These are phyloP conservation scores for Tolypeutes matacus DNA, from an alignment of 2,797 vertebrate species.

Conservation along the genomic window DNA sequence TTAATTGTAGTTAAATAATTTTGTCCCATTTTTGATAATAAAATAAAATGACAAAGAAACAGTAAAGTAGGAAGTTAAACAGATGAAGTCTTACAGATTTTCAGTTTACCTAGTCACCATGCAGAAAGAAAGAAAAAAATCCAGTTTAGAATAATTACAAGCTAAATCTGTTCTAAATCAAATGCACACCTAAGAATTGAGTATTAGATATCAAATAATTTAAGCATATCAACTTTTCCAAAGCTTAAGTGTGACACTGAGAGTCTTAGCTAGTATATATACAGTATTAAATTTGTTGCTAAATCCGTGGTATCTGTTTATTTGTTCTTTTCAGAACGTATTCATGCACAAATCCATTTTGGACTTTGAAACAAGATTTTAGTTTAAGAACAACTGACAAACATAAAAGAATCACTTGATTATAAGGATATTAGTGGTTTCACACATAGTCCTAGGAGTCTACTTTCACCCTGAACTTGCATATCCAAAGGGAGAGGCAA, in stretches of 20 bases:
- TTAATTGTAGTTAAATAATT: slow-evolving; percentile 12
- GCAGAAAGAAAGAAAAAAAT: slow-evolving; percentile 19
- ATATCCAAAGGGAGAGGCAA: slow-evolving; percentile 74
- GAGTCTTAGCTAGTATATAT: not conserved
- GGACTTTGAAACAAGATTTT: slow-evolving; percentile 61
- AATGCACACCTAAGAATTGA: not conserved
- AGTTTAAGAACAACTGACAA: slow-evolving; percentile 43
- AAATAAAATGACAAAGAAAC: slow-evolving; percentile 58
- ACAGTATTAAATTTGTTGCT: not conserved
- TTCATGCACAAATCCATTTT: slow-evolving; percentile 7
- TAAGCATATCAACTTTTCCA: not conserved
- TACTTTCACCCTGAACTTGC: slow-evolving; percentile 52
- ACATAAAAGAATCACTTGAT: slow-evolving; percentile 64
- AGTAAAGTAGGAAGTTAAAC: not conserved
- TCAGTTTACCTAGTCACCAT: not conserved
- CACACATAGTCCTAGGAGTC: slow-evolving; percentile 58
- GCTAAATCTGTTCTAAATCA: slow-evolving; percentile 43
- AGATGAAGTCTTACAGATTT: not conserved
- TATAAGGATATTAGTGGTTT: slow-evolving; percentile 62
- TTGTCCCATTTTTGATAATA: not conserved
- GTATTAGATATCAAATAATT: not conserved
- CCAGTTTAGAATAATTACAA: slow-evolving; percentile 36
- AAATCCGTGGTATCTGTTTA: not conserved
- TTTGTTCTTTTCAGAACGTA: slow-evolving; percentile 11
- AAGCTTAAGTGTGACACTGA: not conserved